Evolutionary conservation across 2,888 invertebrate genomes (phyloP).

Genomic region (Macrostomum cliftonense): DNA sequence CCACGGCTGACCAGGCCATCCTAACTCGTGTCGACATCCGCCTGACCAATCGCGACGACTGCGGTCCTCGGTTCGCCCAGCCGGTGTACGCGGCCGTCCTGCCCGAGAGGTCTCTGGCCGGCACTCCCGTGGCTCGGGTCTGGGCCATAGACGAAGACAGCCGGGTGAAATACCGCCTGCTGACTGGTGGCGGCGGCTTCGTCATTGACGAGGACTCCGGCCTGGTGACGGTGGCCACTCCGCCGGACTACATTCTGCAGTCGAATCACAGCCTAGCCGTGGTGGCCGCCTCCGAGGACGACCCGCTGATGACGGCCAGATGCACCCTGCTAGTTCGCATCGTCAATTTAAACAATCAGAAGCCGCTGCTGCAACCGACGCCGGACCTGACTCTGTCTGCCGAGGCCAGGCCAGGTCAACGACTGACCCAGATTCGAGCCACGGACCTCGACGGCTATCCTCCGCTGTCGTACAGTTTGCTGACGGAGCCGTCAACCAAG

Average conservation of each 20-base stretch:
- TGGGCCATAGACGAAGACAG: background rate
- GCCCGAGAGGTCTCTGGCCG: background rate
- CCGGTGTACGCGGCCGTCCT: background rate
- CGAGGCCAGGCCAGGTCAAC: background rate
- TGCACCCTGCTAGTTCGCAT: background rate
- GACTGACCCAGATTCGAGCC: background rate
- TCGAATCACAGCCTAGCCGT: background rate
- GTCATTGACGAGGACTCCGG: background rate
- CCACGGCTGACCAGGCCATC: too few species aligned
- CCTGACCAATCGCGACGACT: background rate
- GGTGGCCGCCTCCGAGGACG: background rate
- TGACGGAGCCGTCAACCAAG: background rate
- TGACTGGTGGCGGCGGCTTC: background rate
- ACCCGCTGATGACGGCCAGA: background rate
- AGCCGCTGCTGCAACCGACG: background rate
- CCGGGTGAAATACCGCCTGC: slow-evolving; percentile 1
- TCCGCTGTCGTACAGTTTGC: too few species aligned
- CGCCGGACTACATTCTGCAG: background rate
- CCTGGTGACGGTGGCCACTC: background rate
- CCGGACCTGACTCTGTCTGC: background rate
- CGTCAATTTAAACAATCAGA: background rate
- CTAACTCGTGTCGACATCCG: background rate
- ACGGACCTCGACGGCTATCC: too few species aligned
- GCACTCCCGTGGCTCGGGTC: background rate
- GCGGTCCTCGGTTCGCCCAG: slow-evolving; percentile 2